Base-by-base conservation (phyloP, 92 coral and sea anemone genomes). In the Chrysogorgia sp. region DNA sequence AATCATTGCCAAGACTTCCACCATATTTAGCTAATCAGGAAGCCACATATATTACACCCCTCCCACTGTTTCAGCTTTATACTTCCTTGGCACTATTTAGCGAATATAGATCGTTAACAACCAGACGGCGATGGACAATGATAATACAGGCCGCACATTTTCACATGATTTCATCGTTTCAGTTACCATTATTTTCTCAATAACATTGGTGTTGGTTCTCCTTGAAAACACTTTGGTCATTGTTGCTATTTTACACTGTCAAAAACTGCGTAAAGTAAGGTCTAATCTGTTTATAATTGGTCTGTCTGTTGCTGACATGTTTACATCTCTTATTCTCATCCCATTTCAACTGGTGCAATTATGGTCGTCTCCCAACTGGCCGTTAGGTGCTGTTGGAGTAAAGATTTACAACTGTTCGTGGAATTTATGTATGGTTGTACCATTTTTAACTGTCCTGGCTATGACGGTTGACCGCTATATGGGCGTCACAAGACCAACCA, bases 291-390 rank as follows among this genome's bases (percentile, higher is more conserved):
- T 57, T 23, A 6, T 52, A 5, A 31, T 57, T 57, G 63, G 88
- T 34, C 52, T 87, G 55, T 79, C 90, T 10, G 21, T 87, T 53
- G 76, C 87, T 17, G 90, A 87, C 35, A 87, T 83, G 1, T 83
- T 86, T 23, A 82, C 77, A 24, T 77, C 90, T 2, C 10, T 87
- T 26, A 65, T 84, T 2, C 64, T 87, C 41, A 87, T 83, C 32
- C 90, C 90, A 12, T 34, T 87, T 77, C 84, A 87, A 56, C 25
- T 87, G 66, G 57, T 65, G 20, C 74, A 87, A 45, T 71, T 77
- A 0, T 87, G 85, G 90, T 32, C 76, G 9, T 83, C 84, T 13
- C 87, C 85, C 47, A 34, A 83, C 2, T 87, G 90, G 90, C 87
- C 90, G 19, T 82, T 87, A 30, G 90, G 88, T 24, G 60, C 84